Evolutionary conservation across 2,797 vertebrate genomes (phyloP).

Genomic region (Sebastes iracundus): DNA sequence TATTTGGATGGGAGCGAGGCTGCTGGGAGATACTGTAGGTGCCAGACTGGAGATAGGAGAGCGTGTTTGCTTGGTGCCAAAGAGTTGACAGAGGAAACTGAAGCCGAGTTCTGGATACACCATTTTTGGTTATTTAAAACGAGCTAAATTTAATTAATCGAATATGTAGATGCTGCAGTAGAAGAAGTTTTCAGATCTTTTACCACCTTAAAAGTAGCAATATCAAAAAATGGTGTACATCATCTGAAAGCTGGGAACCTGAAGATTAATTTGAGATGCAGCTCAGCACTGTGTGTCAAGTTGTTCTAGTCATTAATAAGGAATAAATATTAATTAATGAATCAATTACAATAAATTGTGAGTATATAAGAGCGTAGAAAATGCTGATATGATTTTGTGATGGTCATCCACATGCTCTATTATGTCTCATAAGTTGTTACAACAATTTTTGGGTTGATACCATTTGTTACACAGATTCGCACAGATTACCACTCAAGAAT

Average conservation of each 20-base stretch:
- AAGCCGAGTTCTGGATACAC: background rate
- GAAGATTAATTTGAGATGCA: background rate
- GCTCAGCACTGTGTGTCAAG: no score
- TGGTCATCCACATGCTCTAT: no score
- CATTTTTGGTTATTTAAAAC: background rate
- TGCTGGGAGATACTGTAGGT: conserved; percentile 27
- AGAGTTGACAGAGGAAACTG: background rate
- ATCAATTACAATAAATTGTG: no score
- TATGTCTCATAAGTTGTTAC: no score
- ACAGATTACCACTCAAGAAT: no score
- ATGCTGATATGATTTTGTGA: no score
- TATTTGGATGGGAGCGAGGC: conserved; percentile 41
- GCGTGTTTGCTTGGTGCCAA: conserved; percentile 18
- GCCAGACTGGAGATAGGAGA: conserved; percentile 26
- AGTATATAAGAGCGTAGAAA: no score
- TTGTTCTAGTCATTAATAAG: no score
- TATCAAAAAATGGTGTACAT: background rate
- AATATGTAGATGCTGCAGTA: background rate
- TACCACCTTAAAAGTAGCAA: background rate
- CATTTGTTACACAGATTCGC: no score
- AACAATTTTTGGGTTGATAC: no score
- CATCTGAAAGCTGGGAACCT: background rate
- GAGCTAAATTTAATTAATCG: background rate
- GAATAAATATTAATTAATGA: no score
- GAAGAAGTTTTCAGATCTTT: background rate